Evolutionary conservation across 2,797 vertebrate species (phyloP), one percentile per base, ranked within the genome.

Genomic region (Petrocephalus schoutedeni): DNA sequence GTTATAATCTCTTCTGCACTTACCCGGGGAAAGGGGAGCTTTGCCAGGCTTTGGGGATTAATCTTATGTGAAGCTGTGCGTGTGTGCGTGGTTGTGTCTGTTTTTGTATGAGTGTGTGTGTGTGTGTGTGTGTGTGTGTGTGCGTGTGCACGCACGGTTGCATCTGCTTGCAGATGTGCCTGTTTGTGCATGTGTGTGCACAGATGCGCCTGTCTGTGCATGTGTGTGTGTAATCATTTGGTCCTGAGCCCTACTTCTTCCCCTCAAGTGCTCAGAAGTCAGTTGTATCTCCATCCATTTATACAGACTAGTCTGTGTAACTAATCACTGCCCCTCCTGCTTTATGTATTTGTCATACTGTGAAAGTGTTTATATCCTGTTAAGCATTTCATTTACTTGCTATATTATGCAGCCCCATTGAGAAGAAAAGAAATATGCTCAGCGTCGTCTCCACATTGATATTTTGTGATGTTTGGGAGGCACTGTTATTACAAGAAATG

Each of bases 41-140:
- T 36, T 36, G 28, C 14, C 12, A 14, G 3, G 23, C 14, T 28
- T 36, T 0, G 3, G 0, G 64, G n/a, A 9, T 16, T 14, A 71
- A 28, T 14, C 10, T 32, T 36, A 7, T 41, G 67, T 41, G 32
- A 36, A 32, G 9, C 9, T 53, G 19, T 45, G 32, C 16, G 28
- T 41, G 74, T 14, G 41, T 1, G 45, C 0, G n/a, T 1, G 2
- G 23, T 21, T 86, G 49, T 82, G 4, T 87, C 8, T 53, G 80
- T 89, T 9, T 88, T 36, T 45, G n/a, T 91, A 49, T 36, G 36
- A 57, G 28, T 82, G 21, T 53, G 45, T 45, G 19, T 91, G 53
- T 32, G 36, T 59, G 28, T 82, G 21, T 53, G 45, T 8, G 1
- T 21, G n/a, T 3, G 4, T 7, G 53, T 2, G 36, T 77, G 16